A percentile compares a stretch with the other conserved stretches of the same genome.
phyloP scores from a whole-genome alignment of 2,113 vertebrate genomes.

The Catharus minimus region DNA sequence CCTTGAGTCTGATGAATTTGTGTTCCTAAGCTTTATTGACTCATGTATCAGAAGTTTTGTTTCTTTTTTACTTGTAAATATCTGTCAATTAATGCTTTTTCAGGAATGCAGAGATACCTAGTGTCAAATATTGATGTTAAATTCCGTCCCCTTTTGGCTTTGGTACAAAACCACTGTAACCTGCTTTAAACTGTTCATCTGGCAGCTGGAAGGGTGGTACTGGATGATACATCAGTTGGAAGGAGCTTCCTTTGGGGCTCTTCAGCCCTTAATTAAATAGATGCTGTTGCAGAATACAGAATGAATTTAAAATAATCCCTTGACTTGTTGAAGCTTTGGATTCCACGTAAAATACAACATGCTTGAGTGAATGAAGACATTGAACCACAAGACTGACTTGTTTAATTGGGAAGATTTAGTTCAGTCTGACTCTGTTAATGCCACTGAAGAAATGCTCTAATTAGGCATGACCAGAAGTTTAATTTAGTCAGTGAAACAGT shows the following conservation, averaged over 20 bases:
- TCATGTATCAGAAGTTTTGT: background rate
- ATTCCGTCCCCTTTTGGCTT: background rate
- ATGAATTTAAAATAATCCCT: background rate
- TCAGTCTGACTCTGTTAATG: background rate
- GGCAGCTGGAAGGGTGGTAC: background rate
- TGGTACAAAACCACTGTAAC: background rate
- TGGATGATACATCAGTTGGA: background rate
- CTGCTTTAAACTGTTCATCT: background rate
- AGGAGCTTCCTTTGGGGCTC: background rate
- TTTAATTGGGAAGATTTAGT: background rate
- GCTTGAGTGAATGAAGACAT: background rate
- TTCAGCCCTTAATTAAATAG: background rate
- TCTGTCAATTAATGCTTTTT: background rate
- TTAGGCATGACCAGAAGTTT: constrained; percentile 9
- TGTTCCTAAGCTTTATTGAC: background rate
- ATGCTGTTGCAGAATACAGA: background rate
- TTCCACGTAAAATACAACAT: background rate
- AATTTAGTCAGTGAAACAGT: background rate
- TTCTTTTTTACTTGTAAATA: background rate
- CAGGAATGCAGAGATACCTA: background rate
- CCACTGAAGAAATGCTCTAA: background rate
- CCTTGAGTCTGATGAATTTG: background rate
- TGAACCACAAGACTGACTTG: background rate
- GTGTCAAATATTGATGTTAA: background rate
- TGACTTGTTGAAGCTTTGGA: background rate